Evolutionary conservation across 2,888 invertebrate genomes (phyloP), one percentile per base, ranked within the genome.

Genomic region (Hymenopus coronatus): DNA sequence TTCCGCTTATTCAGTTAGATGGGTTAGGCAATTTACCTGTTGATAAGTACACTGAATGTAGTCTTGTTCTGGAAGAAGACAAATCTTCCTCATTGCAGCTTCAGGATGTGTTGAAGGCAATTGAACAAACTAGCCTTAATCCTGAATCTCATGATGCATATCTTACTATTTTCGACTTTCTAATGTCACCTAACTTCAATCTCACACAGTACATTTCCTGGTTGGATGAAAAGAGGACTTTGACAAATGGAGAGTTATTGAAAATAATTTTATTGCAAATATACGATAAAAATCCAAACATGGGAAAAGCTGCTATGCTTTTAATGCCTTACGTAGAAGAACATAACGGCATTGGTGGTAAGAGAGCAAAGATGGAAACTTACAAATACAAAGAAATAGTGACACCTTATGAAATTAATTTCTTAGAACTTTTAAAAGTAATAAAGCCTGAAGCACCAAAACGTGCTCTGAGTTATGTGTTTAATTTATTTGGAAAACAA

Each of bases 371-470:
- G 33, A 46, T 87, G 15, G 82, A 82, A n/a, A 82, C 54, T 15
- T 83, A 30, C 12, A 46, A 81, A 54, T 54, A 88, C 4, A 27
- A 27, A 84, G 84, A 84, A n/a, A n/a, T 30, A 4, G 9, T n/a
- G 27, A 30, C 70, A n/a, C 25, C 88, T 40, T 40, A 83, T 54
- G 85, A 89, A 82, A 89, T 88, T 40, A 88, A 89, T 54, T 89
- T 87, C 30, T 25, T 82, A 33, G 84, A 88, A 27, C 83, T 89
- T 9, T 25, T 89, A 4, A 70, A 88, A 25, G 83, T 88, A 40
- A 27, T 89, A 84, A 89, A 88, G 82, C 20, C 84, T 84, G 84
- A 84, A 54, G 89, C 88, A 27, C 88, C 89, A 9, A 84, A 84
- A n/a, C 28, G 82, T 20, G 30, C 83, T 33, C 27, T 89, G 28